These are phyloP conservation scores for Manis pentadactyla DNA, from an alignment of 2,797 vertebrate genomes.

Conservation along the genomic window DNA sequence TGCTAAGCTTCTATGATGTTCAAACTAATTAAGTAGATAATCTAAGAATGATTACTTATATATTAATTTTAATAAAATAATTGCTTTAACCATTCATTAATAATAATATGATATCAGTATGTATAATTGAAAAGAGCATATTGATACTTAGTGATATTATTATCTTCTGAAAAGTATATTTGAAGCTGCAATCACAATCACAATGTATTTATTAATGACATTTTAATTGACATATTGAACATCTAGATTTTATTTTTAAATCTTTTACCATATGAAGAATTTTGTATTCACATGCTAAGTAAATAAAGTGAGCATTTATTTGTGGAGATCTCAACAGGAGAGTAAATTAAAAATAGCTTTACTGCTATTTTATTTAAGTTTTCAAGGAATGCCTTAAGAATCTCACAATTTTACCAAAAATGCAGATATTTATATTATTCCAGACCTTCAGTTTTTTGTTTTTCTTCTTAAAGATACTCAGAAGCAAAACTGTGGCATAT, in stretches of 20 bases:
- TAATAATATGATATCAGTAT: not conserved
- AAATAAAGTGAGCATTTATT: not conserved
- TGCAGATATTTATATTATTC: not conserved
- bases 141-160: not conserved
- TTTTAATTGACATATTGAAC: not conserved
- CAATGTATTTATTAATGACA: not conserved
- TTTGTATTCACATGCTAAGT: not conserved
- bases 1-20: not conserved
- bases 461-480: not conserved
- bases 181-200: not conserved
- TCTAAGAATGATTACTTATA: not conserved
- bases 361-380: not conserved
- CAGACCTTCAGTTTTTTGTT: not conserved
- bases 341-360: not conserved
- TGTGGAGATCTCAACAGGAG: not conserved
- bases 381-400: not conserved
- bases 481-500: not conserved
- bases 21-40: not conserved
- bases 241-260: not conserved
- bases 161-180: not conserved
- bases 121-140: not conserved
- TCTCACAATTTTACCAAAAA: not conserved
- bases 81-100: not conserved
- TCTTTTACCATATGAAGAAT: not conserved
- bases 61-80: not conserved